A percentile compares a stretch with the other conserved stretches of the same genome.
These are phyloP conservation scores for Tolmerus cingulatus DNA, from an alignment of 2,888 invertebrate genomes.

Conservation along the genomic window DNA sequence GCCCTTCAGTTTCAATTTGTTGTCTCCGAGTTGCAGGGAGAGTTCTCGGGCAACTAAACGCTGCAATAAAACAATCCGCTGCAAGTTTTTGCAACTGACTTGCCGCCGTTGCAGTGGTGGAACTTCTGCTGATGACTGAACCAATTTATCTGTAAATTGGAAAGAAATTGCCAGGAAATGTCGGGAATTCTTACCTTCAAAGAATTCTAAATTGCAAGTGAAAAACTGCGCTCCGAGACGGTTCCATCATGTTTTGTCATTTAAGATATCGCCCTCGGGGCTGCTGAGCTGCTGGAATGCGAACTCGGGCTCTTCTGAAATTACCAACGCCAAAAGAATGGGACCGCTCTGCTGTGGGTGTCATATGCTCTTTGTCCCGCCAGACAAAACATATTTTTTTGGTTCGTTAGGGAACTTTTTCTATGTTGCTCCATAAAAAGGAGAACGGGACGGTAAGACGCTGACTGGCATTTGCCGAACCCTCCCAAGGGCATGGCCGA, in stretches of 20 bases:
- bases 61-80: slow-evolving; percentile 25
- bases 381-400: not conserved
- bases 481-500: not conserved
- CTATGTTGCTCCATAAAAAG: not conserved
- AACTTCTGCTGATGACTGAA: slow-evolving; percentile 30
- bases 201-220: slow-evolving; percentile 1
- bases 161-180: slow-evolving; percentile 28
- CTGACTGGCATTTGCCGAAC: not conserved
- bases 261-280: not conserved
- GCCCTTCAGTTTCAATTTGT: slow-evolving; percentile 33
- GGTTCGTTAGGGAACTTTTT: not conserved
- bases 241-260: not conserved
- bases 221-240: not conserved
- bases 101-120: not conserved
- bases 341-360: not conserved
- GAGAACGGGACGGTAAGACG: not conserved
- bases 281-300: not conserved
- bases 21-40: slow-evolving; percentile 7
- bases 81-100: slow-evolving; percentile 17
- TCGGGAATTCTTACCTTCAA: slow-evolving; percentile 29
- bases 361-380: not conserved
- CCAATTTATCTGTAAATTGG: slow-evolving; percentile 31
- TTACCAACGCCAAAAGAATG: not conserved
- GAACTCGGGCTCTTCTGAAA: not conserved
- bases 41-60: not conserved